Evolutionary conservation across 2,797 vertebrate species (phyloP).

Genomic region (Pygocentrus nattereri): DNA sequence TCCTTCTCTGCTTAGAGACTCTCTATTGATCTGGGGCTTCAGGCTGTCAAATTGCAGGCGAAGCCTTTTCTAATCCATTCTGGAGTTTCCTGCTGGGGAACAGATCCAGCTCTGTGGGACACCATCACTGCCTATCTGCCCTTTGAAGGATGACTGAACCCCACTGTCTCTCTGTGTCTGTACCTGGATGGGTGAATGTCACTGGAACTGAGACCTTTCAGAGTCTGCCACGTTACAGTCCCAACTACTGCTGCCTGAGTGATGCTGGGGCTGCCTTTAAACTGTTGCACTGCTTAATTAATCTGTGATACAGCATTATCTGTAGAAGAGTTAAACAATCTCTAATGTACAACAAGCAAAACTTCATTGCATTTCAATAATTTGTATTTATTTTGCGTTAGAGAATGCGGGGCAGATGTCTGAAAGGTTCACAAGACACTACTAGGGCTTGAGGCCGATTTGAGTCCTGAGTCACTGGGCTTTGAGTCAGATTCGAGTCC

Average conservation of each 20-base stretch:
- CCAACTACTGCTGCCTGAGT: background rate
- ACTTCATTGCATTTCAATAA: background rate
- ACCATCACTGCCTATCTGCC: conserved; percentile 40
- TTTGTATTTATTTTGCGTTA: too few species aligned
- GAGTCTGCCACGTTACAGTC: background rate
- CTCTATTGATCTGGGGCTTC: conserved; percentile 50
- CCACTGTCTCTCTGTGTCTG: conserved; percentile 27
- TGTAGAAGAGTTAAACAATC: background rate
- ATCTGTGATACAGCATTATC: background rate
- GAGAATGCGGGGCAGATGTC: too few species aligned
- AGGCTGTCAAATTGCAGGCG: conserved; percentile 48
- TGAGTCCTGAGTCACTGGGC: too few species aligned
- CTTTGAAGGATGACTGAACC: conserved; percentile 51
- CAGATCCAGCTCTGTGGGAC: conserved; percentile 48
- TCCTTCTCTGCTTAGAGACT: conserved; percentile 20
- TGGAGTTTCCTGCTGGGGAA: conserved; percentile 49
- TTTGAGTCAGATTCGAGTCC: too few species aligned
- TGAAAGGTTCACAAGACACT: too few species aligned
- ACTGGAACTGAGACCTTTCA: conserved; percentile 41
- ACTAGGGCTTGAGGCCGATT: too few species aligned
- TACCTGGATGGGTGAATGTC: conserved; percentile 35
- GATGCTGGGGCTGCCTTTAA: conserved; percentile 2
- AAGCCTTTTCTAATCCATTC: conserved; percentile 56
- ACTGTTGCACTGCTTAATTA: background rate
- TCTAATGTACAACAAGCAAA: background rate